These are phyloP conservation scores for Cephalopachus bancanus DNA, from an alignment of 2,797 vertebrate species.

Conservation along the genomic window DNA sequence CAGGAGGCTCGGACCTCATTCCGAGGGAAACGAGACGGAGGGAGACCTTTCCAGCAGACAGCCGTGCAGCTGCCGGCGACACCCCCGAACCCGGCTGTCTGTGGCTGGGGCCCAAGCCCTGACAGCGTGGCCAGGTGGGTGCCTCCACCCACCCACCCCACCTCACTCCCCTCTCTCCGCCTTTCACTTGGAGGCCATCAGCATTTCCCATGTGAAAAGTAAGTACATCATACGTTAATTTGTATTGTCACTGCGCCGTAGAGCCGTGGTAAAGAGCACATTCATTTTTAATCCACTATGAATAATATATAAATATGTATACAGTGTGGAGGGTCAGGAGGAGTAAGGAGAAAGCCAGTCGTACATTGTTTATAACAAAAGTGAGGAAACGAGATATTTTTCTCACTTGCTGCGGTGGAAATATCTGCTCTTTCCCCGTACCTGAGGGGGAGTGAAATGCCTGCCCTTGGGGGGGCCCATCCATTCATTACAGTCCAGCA, in stretches of 20 bases:
- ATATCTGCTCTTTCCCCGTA: conserved; percentile 85
- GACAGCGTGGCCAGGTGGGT: background rate
- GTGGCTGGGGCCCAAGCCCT: background rate
- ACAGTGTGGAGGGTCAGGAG: conserved; percentile 89
- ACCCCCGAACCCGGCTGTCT: background rate
- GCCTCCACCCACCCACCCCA: background rate
- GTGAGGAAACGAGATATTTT: conserved; percentile 86
- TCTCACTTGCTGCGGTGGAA: conserved; percentile 87
- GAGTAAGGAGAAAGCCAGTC: conserved; percentile 86
- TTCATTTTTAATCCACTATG: conserved; percentile 93
- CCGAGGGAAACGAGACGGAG: rapidly evolving
- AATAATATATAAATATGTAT: conserved; percentile 94
- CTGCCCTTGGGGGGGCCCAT: conserved; percentile 84
- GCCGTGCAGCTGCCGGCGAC: rapidly evolving
- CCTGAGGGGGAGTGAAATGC: conserved; percentile 83
- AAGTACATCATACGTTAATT: conserved; percentile 93
- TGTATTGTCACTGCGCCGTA: conserved; percentile 92
- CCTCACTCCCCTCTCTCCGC: conserved; percentile 50
- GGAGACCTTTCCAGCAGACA: too few relatives aligned
- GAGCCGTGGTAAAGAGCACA: conserved; percentile 91
- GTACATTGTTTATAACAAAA: conserved; percentile 88
- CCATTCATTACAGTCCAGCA: conserved; percentile 86
- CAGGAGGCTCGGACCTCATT: background rate
- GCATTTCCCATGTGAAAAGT: conserved; percentile 90
- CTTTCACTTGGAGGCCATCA: conserved; percentile 88